Percentiles rank a stretch among this genome's conserved stretches.
Conservation (phyloP, 2,797 vertebrate species). For the Apogon talboti region DNA sequence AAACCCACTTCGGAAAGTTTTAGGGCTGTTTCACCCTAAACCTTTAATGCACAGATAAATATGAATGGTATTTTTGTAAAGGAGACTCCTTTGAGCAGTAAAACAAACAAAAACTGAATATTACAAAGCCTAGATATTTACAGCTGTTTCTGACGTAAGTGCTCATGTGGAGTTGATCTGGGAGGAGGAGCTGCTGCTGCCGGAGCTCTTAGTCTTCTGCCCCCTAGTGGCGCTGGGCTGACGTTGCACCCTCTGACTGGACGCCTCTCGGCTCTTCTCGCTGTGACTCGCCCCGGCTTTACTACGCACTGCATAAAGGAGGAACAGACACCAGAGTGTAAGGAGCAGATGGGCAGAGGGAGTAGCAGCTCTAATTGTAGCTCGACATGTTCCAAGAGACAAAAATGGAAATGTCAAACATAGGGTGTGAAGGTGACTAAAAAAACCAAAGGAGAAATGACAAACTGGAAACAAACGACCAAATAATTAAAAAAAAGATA, state of each 20-base stretch:
- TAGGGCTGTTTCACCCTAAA: neutral
- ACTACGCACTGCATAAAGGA: constrained; percentile 83
- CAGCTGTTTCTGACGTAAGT: constrained; percentile 7
- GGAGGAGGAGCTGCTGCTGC: constrained; percentile 86
- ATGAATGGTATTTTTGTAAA: neutral
- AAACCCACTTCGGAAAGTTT: neutral
- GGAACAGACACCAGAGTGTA: neutral
- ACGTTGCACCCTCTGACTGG: constrained; percentile 90
- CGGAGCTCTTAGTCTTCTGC: constrained; percentile 91
- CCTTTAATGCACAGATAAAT: neutral
- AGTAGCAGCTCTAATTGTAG: neutral
- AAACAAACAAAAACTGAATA: constrained; percentile 3
- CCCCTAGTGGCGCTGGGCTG: constrained; percentile 90
- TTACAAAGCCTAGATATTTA: constrained; percentile 41
- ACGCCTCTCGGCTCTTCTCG: constrained; percentile 88
- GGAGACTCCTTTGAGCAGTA: neutral
- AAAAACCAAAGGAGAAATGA: too few species aligned
- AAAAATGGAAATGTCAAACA: neutral
- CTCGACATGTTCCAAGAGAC: neutral
- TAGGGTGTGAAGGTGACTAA: too few species aligned
- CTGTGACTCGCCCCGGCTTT: constrained; percentile 79
- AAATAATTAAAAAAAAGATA: neutral
- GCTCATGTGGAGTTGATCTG: constrained; percentile 80
- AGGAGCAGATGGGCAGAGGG: neutral
- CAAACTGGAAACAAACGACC: too few species aligned